Evolutionary conservation across 1,140 invertebrate species (phyloP).

Genomic region (Drosophila ogumai): DNA sequence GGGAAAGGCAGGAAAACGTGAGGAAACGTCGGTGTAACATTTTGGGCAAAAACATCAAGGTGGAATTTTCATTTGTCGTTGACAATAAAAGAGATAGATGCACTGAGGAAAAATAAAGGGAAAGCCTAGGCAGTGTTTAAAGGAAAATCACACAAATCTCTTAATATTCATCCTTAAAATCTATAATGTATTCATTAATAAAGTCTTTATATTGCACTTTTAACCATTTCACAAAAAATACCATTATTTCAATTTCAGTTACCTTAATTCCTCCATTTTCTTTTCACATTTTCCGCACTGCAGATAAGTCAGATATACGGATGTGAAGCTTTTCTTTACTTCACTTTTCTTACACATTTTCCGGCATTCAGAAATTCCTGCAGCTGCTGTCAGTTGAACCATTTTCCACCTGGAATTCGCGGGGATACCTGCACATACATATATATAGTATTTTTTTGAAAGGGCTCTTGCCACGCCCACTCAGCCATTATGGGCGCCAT

Average conservation of each 20-base stretch:
- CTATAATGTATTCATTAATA: not conserved
- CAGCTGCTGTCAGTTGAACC: conserved; percentile 20
- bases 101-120: not conserved
- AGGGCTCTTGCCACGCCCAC: conserved; percentile 24
- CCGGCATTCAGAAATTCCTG: conserved; percentile 28
- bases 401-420: conserved; percentile 42
- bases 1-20: conserved; percentile 1
- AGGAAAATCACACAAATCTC: not conserved
- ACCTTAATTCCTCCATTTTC: conserved; percentile 1
- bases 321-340: conserved; percentile 7
- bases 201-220: not conserved
- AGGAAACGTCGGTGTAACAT: not conserved
- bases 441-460: conserved; percentile 10
- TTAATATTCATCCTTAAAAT: not conserved
- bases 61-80: conserved; percentile 78
- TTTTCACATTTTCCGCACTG: conserved; percentile 8
- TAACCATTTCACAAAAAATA: not conserved
- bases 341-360: conserved; percentile 22
- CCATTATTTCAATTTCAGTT: not conserved
- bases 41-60: conserved; percentile 53
- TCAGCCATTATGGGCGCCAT: conserved; percentile 19
- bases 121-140: not conserved
- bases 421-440: not conserved
- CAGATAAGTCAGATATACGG: conserved; percentile 15
- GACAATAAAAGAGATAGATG: conserved; percentile 56